Evolutionary conservation across 2,888 invertebrate species (phyloP), one percentile per base, ranked within the genome.

Genomic region (Oscheius myriophilus): DNA sequence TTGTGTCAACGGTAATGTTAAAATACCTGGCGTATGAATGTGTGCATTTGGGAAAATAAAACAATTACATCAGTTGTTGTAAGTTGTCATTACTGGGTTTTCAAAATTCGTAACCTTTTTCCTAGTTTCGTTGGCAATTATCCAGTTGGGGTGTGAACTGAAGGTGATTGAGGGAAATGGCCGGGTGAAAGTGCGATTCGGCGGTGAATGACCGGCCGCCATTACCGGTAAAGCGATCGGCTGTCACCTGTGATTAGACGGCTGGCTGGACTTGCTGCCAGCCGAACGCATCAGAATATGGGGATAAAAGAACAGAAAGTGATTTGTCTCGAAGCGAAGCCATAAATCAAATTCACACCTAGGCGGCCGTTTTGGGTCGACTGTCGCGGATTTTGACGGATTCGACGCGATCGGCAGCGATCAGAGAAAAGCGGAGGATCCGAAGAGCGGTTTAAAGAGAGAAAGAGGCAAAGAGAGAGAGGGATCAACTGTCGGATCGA

Each of bases 341-440:
- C 12, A 43, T 58, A 41, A 58, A 58, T 58, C 58, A 58, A 43
- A 58, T 43, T 58, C 58, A 58, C 58, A 58, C 58, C 42, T 42
- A 33, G 33, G 33, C 33, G 39, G n/a, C 39, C 39, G 12, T 18
- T 16, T 33, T n/a, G 33, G 33, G 18, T 14, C 42, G 58, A 58
- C 58, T 58, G 58, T 58, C 57, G 57, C 58, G 58, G 45, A 39
- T 58, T 58, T 58, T 58, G 58, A 58, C 58, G 58, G 58, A 58
- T 58, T 26, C 33, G 33, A 6, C 33, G 33, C 33, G 33, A 33
- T 33, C 33, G 33, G 33, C 33, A 9, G 33, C 33, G 33, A 33
- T 33, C 33, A 9, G 33, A 12, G 46, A 46, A 18, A 46, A 18
- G 18, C n/a, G 46, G 46, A 18, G 46, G n/a, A 18, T 46, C 46